Evolutionary conservation across 2,113 vertebrate genomes (phyloP).

Genomic region (Grantiella picta): DNA sequence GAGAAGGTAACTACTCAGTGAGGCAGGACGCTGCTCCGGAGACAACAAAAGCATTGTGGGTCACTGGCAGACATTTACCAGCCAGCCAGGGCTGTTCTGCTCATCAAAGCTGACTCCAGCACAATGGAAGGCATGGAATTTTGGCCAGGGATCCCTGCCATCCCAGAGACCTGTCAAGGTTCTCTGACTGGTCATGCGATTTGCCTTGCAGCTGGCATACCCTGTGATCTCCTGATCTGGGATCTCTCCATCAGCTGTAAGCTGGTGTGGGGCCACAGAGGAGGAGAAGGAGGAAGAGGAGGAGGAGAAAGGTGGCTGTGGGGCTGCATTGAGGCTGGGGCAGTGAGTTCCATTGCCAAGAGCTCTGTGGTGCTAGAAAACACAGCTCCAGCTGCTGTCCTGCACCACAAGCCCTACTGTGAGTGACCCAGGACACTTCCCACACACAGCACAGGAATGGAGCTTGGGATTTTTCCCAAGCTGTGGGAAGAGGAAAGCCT

Average conservation of each 20-base stretch:
- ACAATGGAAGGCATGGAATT: constrained; percentile 33
- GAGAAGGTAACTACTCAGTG: background rate
- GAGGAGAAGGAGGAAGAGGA: background rate
- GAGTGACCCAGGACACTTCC: background rate
- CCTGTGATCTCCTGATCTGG: background rate
- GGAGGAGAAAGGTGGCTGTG: background rate
- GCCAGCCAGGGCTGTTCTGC: background rate
- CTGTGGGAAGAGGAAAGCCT: background rate
- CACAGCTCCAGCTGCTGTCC: background rate
- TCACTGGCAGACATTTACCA: background rate
- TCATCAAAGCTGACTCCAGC: constrained; percentile 34
- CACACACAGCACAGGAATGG: background rate
- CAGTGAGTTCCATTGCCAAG: background rate
- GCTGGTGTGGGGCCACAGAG: fast-evolving
- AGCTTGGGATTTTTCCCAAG: fast-evolving
- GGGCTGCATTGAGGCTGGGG: background rate
- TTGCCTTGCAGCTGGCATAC: constrained; percentile 13
- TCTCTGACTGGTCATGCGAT: background rate
- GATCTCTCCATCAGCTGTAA: background rate
- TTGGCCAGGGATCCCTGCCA: background rate
- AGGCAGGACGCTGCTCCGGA: background rate
- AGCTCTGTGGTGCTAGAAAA: background rate
- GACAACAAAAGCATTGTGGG: background rate
- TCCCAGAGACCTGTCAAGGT: background rate
- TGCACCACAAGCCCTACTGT: background rate